phyloP scores from a whole-genome alignment of 2,797 vertebrate genomes.

The Stomatorhinus walkeri region DNA sequence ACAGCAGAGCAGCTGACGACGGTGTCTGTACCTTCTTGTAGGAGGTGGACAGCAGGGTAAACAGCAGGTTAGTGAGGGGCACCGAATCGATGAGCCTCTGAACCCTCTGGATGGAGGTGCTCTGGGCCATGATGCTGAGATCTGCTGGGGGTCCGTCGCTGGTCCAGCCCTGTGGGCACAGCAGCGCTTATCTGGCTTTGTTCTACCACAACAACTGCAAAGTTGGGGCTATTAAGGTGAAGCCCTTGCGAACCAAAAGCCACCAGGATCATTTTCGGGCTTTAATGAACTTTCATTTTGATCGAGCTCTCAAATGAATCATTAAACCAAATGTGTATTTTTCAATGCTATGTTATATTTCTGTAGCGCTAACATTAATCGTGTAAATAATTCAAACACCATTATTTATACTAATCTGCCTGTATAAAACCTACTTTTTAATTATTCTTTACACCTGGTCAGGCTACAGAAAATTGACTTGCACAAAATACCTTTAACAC shows the following conservation, averaged over 20 bases:
- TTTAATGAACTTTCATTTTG: background rate
- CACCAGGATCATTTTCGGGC: background rate
- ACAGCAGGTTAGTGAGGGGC: conserved; percentile 87
- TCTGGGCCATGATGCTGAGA: conserved; percentile 92
- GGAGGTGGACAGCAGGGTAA: conserved; percentile 88
- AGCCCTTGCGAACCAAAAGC: background rate
- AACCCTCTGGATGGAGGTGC: conserved; percentile 93
- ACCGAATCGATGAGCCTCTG: conserved; percentile 93
- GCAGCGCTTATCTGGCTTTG: background rate
- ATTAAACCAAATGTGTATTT: background rate
- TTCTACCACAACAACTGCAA: background rate
- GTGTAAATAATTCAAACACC: background rate
- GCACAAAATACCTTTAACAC: background rate
- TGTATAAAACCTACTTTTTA: background rate
- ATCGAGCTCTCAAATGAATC: background rate
- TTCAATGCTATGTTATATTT: background rate
- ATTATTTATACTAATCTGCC: background rate
- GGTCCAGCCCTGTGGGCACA: conserved; percentile 70
- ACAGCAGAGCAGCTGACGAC: background rate
- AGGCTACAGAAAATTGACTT: background rate
- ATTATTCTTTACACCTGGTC: background rate
- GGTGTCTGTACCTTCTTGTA: conserved; percentile 81
- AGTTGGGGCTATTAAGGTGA: background rate
- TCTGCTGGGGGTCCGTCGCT: conserved; percentile 88
- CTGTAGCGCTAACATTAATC: background rate